phyloP scores from a whole-genome alignment of 2,888 invertebrate species.

The Chaetogeoica ovagalla region DNA sequence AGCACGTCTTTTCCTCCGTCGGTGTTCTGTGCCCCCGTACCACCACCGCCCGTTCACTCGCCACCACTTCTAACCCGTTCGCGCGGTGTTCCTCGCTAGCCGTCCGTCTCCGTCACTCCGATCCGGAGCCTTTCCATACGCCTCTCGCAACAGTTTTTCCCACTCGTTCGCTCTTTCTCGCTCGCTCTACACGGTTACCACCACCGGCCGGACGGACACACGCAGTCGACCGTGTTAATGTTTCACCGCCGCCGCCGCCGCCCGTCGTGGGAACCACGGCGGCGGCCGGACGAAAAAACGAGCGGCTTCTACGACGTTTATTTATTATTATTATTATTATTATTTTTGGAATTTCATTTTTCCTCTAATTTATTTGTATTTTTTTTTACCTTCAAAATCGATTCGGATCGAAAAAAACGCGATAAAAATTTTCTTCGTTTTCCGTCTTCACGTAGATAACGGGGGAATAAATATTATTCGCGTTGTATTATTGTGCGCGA shows the following conservation, averaged over 20 bases:
- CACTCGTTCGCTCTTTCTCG: neutral
- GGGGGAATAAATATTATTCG: too few species aligned
- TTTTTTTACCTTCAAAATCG: slow-evolving; percentile 16
- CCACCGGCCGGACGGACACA: neutral
- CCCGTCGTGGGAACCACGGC: slow-evolving; percentile 40
- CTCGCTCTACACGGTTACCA: slow-evolving; percentile 29
- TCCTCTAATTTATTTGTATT: slow-evolving; percentile 26
- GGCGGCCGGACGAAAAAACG: slow-evolving; percentile 22
- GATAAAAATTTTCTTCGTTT: too few species aligned
- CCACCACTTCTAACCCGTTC: neutral
- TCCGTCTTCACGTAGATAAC: too few species aligned
- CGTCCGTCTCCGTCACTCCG: too few species aligned
- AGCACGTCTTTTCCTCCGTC: neutral
- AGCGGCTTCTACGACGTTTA: slow-evolving; percentile 25
- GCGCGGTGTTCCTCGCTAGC: too few species aligned
- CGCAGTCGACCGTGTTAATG: too few species aligned
- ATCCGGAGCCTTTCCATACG: too few species aligned
- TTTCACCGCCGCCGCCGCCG: neutral
- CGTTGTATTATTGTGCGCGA: too few species aligned
- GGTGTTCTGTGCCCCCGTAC: neutral
- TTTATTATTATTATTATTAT: slow-evolving; percentile 21
- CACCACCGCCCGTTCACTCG: neutral
- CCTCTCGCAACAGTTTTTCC: too few species aligned
- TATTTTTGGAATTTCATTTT: slow-evolving; percentile 5
- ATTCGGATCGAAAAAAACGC: slow-evolving; percentile 25